Evolutionary conservation across 2,113 vertebrate species (phyloP).

Genomic region (Ceyx melanurus): DNA sequence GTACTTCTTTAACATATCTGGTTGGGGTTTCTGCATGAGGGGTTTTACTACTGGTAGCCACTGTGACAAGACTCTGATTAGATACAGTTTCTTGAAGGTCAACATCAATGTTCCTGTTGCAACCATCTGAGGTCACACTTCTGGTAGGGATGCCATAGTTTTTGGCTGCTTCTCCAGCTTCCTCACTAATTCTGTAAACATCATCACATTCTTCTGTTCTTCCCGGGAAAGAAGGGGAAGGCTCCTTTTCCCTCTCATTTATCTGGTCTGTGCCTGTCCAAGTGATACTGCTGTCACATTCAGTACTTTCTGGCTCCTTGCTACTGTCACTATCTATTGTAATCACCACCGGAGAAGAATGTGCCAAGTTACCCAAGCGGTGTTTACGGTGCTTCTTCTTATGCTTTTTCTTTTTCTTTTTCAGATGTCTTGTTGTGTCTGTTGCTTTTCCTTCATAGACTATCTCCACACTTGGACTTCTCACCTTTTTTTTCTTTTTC

Average conservation of each 20-base stretch:
- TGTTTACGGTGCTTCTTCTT: slow-evolving; percentile 86
- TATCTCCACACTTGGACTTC: slow-evolving; percentile 86
- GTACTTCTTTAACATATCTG: slow-evolving; percentile 24
- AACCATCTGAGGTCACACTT: neutral
- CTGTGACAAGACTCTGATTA: slow-evolving; percentile 7
- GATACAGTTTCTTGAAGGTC: neutral
- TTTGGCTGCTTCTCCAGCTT: slow-evolving; percentile 14
- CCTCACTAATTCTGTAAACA: slow-evolving; percentile 33
- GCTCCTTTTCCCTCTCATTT: neutral
- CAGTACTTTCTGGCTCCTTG: slow-evolving; percentile 52
- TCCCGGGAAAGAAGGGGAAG: slow-evolving; percentile 7
- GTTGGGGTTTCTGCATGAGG: neutral
- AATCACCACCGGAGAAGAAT: slow-evolving; percentile 79
- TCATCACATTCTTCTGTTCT: slow-evolving; percentile 32
- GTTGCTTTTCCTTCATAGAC: slow-evolving; percentile 78
- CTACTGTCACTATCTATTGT: slow-evolving; percentile 89
- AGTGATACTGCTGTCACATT: slow-evolving; percentile 37
- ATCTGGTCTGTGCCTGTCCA: slow-evolving; percentile 2
- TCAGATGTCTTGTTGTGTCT: slow-evolving; percentile 75
- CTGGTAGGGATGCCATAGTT: neutral
- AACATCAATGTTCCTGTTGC: neutral
- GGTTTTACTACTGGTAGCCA: neutral
- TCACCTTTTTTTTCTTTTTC: slow-evolving; percentile 77
- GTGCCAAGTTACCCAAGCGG: slow-evolving; percentile 27
- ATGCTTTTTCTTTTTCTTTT: slow-evolving; percentile 91